Percentiles rank a stretch among this genome's conserved stretches.
phyloP scores from a whole-genome alignment of 2,797 vertebrate genomes.

The Gallirallus australis region DNA sequence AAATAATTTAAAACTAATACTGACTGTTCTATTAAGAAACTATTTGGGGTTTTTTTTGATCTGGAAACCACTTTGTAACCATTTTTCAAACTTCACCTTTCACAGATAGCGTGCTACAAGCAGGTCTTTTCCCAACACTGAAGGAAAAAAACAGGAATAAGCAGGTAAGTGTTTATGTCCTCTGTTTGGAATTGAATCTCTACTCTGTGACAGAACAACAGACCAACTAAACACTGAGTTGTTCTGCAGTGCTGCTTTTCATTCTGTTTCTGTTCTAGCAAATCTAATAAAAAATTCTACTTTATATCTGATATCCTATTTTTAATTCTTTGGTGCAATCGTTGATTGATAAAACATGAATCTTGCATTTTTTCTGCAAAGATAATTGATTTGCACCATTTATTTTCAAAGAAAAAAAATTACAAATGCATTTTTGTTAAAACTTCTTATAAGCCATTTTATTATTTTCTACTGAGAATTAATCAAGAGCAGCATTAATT shows the following conservation, averaged over 20 bases:
- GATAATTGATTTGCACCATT: conserved; percentile 26
- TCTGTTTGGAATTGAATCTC: neutral
- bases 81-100: neutral
- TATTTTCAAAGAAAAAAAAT: neutral
- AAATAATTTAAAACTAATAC: neutral
- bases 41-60: neutral
- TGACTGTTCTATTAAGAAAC: neutral
- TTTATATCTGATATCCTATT: neutral
- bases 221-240: neutral
- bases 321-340: conserved; percentile 4
- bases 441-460: neutral
- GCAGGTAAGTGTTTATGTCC: neutral
- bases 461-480: conserved; percentile 21
- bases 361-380: neutral
- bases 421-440: neutral
- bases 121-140: neutral
- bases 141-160: neutral
- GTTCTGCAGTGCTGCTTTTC: neutral
- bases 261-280: neutral
- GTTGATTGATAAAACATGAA: neutral
- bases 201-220: neutral
- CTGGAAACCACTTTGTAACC: neutral
- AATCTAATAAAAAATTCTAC: neutral
- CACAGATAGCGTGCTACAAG: neutral
- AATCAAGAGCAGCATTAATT: conserved; percentile 17